Evolutionary conservation across 1,140 invertebrate species (phyloP), one percentile per base, ranked within the genome.

Genomic region (Gonatopus flavifemur): DNA sequence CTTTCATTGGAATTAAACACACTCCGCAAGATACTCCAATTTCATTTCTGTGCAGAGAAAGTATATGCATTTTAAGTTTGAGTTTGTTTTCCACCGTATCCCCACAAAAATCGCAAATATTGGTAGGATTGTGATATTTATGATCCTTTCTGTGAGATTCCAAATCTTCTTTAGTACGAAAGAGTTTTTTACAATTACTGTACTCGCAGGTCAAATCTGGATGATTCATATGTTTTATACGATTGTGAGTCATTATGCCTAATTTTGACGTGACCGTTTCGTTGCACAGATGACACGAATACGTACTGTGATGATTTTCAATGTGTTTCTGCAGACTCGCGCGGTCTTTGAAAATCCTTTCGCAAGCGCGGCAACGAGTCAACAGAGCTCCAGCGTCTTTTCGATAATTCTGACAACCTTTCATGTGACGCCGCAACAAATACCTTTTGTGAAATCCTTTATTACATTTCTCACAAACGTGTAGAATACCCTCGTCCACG

Each of bases 51-150:
- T 83, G 81, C 25, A 82, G 55, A 5, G 78, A 79, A 33, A 83
- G 54, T 3, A 85, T 76, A 48, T 85, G 84, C 80, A 83, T 84
- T 49, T 84, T 83, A 1, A 85, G 53, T 52, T 83, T 84, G 1
- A 83, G 63, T 52, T 83, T 83, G 49, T 80, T 83, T 7, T 82
- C 76, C 1, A 83, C 74, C 0, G 82, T 75, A 55, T 85, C 84
- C 3, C 80, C 84, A 49, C 84, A 85, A 49, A 83, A 83, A 43
- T 82, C 81, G 49, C 84, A 85, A n/a, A 82, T 76, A 39, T 81
- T 80, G 0, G 77, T 76, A 15, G 69, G 77, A 2, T 62, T 67
- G 12, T 71, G 71, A 55, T 75, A 71, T 15, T 76, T 74, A 52
- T 85, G 83, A 55, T 84, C 80, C 19, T 76, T 74, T 18, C 71